A percentile compares a stretch with the other conserved stretches of the same genome.
phyloP scores from a whole-genome alignment of 2,888 invertebrate genomes.

The Sepioteuthis lessoniana region DNA sequence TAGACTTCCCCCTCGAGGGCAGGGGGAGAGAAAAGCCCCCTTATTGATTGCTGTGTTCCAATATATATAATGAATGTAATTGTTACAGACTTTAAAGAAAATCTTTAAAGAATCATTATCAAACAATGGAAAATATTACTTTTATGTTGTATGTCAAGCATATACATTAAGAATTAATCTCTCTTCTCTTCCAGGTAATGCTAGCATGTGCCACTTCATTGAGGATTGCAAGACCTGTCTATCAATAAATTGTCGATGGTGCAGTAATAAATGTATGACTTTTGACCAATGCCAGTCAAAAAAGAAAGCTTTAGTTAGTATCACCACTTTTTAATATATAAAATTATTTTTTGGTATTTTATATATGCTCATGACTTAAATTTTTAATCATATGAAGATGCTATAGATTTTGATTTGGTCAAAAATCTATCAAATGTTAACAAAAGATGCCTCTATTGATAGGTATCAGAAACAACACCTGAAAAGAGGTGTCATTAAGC shows the following conservation, averaged over 20 bases:
- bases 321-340: background rate
- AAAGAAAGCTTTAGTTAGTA: background rate
- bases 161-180: background rate
- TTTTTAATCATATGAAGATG: background rate
- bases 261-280: slow-evolving; percentile 54
- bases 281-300: background rate
- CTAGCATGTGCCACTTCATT: slow-evolving; percentile 56
- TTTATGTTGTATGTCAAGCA: background rate
- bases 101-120: background rate
- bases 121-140: no score
- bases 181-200: slow-evolving; percentile 57
- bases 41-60: background rate
- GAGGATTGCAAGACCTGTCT: slow-evolving; percentile 62
- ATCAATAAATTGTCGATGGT: slow-evolving; percentile 64
- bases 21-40: no score
- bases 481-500: no score
- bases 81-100: background rate
- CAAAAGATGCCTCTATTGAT: background rate
- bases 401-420: background rate
- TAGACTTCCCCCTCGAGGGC: background rate
- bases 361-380: no score
- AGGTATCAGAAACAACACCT: background rate
- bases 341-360: background rate
- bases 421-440: background rate
- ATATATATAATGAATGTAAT: background rate